Base-by-base conservation (phyloP, 2,113 vertebrate species). In the Paratilapia polleni region DNA sequence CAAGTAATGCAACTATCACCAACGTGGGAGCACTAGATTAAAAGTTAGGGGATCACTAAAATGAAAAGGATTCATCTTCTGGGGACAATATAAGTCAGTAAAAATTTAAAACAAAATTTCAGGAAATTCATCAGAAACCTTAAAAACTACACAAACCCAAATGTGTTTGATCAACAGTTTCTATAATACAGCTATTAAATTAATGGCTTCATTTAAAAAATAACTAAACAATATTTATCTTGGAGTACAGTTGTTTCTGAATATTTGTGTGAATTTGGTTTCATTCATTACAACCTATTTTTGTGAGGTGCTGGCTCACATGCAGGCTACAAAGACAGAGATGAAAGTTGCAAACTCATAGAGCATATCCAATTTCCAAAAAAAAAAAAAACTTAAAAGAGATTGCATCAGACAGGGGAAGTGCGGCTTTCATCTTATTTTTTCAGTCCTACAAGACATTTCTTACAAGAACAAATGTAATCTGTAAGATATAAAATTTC, bases 261-360 rank as follows among this genome's bases (percentile, higher is more conserved):
- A 80, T 52, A 31, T 52, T 36, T 68, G 19, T 63, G 31, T 41
- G 38, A 75, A 38, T 31, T 28, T 76, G 41, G 19, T 34, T 76
- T 75, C 38, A 87, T 13, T 66, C 38, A 58, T 59, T 60, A 6
- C 3, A 73, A n/a, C 13, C 54, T 63, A 22, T 54, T 56, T n/a
- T 85, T 47, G 47, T 4, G 9, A 68, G 56, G 15, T 24, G 36
- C 26, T 62, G 20, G 61, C 36, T 86, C 20, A 0, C 41, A 82
- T 80, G 34, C 34, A 63, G 61, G 68, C 76, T 63, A 80, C 83
- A 74, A 64, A 75, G 82, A 60, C 57, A 79, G 11, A 54, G 2
- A 5, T 31, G 17, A 22, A 76, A 57, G 73, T 38, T 57, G 31
- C 73, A 56, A 49, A 34, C 8, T 52, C 36, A 15, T 70, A 73